Evolutionary conservation across 2,113 vertebrate genomes (phyloP).

Genomic region (Platichthys stellatus): DNA sequence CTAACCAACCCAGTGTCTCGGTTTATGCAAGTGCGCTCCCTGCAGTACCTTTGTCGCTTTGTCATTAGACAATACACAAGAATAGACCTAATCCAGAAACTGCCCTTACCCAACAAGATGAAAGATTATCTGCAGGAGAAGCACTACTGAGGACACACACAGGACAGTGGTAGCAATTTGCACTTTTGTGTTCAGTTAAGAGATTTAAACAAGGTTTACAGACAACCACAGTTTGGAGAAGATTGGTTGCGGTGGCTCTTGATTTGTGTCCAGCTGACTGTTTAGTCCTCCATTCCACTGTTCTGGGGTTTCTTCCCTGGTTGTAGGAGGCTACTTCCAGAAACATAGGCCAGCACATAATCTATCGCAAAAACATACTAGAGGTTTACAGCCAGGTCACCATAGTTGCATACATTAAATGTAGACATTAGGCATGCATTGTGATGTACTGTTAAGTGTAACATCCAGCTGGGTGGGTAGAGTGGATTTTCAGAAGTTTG

Average conservation of each 20-base stretch:
- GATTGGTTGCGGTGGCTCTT: constrained; percentile 82
- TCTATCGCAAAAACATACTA: constrained; percentile 48
- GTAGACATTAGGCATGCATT: constrained; percentile 28
- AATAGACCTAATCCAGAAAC: constrained; percentile 99
- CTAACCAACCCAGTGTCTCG: constrained; percentile 96
- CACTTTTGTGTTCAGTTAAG: constrained; percentile 91
- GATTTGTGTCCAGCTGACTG: constrained; percentile 67
- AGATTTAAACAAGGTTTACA: constrained; percentile 93
- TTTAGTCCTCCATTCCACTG: constrained; percentile 71
- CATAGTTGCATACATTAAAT: constrained; percentile 25
- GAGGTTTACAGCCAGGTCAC: constrained; percentile 50
- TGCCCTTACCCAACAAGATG: constrained; percentile 99
- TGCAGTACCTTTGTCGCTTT: constrained; percentile 98
- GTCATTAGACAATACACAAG: constrained; percentile 98
- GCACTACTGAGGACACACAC: constrained; percentile 94
- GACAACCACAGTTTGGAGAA: constrained; percentile 83
- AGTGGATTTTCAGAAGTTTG: constrained; percentile 23
- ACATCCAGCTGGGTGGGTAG: constrained; percentile 42
- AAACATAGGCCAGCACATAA: constrained; percentile 50
- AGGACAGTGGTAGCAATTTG: constrained; percentile 88
- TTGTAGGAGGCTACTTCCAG: constrained; percentile 43
- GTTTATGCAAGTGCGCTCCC: constrained; percentile 99
- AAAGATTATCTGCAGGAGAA: constrained; percentile 99
- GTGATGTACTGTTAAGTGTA: constrained; percentile 22
- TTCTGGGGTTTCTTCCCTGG: constrained; percentile 58